Percentiles rank a stretch among this genome's conserved stretches.
These are phyloP conservation scores for Drosophila sordidapex DNA, from an alignment of 2,888 invertebrate genomes.

Conservation along the genomic window DNA sequence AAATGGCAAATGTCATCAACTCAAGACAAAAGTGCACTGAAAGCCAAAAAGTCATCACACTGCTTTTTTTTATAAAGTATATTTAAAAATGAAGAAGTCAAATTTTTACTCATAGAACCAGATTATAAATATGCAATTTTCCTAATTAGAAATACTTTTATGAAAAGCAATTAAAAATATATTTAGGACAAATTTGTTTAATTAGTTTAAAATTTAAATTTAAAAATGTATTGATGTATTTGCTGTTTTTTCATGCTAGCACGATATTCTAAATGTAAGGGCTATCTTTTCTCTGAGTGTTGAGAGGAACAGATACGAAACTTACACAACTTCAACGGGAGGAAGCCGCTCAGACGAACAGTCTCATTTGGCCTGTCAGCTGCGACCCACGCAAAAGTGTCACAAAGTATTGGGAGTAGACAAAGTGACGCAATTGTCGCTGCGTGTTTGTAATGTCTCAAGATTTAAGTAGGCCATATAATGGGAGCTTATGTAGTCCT, in stretches of 20 bases:
- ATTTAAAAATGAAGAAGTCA: background rate
- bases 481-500: conserved; percentile 33
- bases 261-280: too few species aligned
- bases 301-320: background rate
- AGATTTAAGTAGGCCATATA: conserved; percentile 17
- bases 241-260: too few species aligned
- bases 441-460: conserved; percentile 54
- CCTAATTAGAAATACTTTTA: background rate
- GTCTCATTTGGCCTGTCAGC: background rate
- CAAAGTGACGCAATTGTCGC: conserved; percentile 60
- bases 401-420: conserved; percentile 44
- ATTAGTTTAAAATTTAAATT: too few species aligned
- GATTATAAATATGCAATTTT: background rate
- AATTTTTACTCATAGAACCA: background rate
- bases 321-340: conserved; percentile 35
- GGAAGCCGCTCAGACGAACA: conserved; percentile 1
- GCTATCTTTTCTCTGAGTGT: background rate
- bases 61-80: background rate
- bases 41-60: background rate
- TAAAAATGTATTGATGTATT: too few species aligned
- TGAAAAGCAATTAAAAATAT: too few species aligned
- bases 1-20: conserved; percentile 65
- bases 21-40: background rate
- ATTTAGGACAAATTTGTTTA: too few species aligned
- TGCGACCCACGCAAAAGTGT: conserved; percentile 15